These are phyloP conservation scores for Furcifer pardalis DNA, from an alignment of 2,797 vertebrate genomes.

Conservation along the genomic window DNA sequence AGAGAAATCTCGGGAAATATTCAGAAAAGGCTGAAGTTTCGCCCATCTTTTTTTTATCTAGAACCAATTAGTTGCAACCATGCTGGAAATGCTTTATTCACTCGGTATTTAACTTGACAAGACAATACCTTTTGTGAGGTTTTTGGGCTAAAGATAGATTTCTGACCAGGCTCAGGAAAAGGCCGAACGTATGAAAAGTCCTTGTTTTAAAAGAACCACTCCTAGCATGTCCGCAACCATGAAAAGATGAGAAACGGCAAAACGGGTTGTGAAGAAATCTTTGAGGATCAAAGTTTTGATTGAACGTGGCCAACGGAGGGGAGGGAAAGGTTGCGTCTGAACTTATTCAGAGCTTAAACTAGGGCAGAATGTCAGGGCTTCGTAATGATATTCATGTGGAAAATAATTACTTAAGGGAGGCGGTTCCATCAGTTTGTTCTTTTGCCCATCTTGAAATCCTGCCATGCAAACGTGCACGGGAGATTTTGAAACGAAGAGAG, in stretches of 20 bases:
- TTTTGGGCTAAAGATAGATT: slow-evolving; percentile 11
- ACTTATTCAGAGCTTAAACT: slow-evolving; percentile 75
- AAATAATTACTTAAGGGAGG: slow-evolving; percentile 69
- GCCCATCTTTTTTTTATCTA: not conserved
- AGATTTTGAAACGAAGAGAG: slow-evolving; percentile 64
- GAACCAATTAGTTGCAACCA: no score
- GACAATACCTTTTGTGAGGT: not conserved
- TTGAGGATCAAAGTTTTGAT: slow-evolving; percentile 74
- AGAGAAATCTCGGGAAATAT: not conserved
- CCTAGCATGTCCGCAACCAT: slow-evolving; percentile 66
- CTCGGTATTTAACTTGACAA: not conserved
- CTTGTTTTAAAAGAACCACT: slow-evolving; percentile 37
- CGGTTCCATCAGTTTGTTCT: slow-evolving; percentile 73
- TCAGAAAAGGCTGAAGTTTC: no score
- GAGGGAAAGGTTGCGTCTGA: slow-evolving; percentile 71
- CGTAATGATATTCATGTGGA: slow-evolving; percentile 72
- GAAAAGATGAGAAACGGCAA: slow-evolving; percentile 65
- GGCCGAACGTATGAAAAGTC: not conserved
- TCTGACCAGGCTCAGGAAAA: slow-evolving; percentile 19
- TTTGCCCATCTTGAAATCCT: slow-evolving; percentile 67
- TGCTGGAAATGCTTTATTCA: not conserved
- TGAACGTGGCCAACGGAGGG: slow-evolving; percentile 62
- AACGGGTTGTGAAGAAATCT: slow-evolving; percentile 65
- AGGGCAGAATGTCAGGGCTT: slow-evolving; percentile 73
- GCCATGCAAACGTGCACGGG: slow-evolving; percentile 71